A percentile compares a stretch with the other conserved stretches of the same genome.
Conservation (phyloP, 2,888 invertebrate genomes). For the Aquatica leii region DNA sequence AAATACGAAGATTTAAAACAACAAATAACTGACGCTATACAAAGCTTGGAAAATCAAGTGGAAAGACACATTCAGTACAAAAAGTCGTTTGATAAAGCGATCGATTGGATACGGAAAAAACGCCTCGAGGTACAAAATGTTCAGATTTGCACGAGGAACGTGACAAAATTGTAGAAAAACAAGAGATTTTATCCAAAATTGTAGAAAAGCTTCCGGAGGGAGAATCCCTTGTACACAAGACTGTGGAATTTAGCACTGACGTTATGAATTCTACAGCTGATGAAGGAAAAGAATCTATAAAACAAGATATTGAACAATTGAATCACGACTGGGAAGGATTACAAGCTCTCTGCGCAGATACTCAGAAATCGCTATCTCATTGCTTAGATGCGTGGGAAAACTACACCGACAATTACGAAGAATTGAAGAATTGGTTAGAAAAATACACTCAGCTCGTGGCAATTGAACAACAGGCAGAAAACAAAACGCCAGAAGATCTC, state of each 20-base stretch:
- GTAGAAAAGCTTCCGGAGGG: conserved; percentile 74
- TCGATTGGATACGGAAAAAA: conserved; percentile 85
- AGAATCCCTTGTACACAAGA: conserved; percentile 75
- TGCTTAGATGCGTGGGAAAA: conserved; percentile 85
- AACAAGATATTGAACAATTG: conserved; percentile 82
- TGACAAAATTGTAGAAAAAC: conserved; percentile 77
- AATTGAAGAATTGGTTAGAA: conserved; percentile 79
- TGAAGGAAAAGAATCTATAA: conserved; percentile 84
- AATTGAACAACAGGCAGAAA: conserved; percentile 71
- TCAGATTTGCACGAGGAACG: conserved; percentile 90
- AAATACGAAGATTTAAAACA: conserved; percentile 76
- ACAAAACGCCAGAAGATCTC: conserved; percentile 81
- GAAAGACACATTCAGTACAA: conserved; percentile 88
- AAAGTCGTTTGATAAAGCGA: conserved; percentile 80
- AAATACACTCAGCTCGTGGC: conserved; percentile 73
- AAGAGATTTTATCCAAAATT: conserved; percentile 76
- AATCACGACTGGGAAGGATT: conserved; percentile 84
- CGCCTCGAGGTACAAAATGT: conserved; percentile 83
- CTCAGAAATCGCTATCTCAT: conserved; percentile 75
- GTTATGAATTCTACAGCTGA: conserved; percentile 80
- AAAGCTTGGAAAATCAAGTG: conserved; percentile 81
- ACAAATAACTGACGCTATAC: conserved; percentile 70
- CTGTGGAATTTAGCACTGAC: conserved; percentile 76
- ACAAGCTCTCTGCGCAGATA: conserved; percentile 78
- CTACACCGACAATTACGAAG: conserved; percentile 76